phyloP scores from a whole-genome alignment of 2,888 invertebrate species.

The Noctuana brunneofusca region DNA sequence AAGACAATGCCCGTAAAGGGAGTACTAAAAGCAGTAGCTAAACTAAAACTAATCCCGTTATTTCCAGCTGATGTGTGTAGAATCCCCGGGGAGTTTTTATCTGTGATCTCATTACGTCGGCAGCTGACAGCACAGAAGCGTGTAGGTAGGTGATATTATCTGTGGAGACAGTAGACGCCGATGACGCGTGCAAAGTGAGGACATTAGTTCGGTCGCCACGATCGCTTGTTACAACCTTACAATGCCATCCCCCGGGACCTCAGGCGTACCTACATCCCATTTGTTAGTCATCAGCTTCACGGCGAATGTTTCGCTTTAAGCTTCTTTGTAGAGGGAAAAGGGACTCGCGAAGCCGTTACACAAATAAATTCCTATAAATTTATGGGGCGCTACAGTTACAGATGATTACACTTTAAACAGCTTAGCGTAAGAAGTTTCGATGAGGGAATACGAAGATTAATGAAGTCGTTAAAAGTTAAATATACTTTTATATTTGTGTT shows the following conservation, averaged over 20 bases:
- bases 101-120: slow-evolving; percentile 45
- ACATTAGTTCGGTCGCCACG: slow-evolving; percentile 54
- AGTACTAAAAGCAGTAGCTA: slow-evolving; percentile 23
- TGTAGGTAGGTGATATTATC: slow-evolving; percentile 34
- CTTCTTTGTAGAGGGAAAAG: slow-evolving; percentile 12
- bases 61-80: slow-evolving; percentile 32
- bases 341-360: slow-evolving; percentile 6
- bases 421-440: not conserved
- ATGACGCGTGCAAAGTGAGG: slow-evolving; percentile 61
- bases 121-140: slow-evolving; percentile 40
- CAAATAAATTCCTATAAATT: slow-evolving; percentile 26
- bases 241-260: slow-evolving; percentile 54
- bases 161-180: slow-evolving; percentile 44
- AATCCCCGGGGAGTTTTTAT: slow-evolving; percentile 46
- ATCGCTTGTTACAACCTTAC: slow-evolving; percentile 61
- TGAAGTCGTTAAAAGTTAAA: not conserved
- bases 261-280: slow-evolving; percentile 52
- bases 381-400: slow-evolving; percentile 5
- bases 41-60: slow-evolving; percentile 25
- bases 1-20: slow-evolving; percentile 30
- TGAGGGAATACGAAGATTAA: not conserved
- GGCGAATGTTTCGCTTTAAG: slow-evolving; percentile 23
- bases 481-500: too few relatives aligned
- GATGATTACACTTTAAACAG: slow-evolving; percentile 17
- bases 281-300: slow-evolving; percentile 54